Evolutionary conservation across 2,888 invertebrate species (phyloP).

Genomic region (Hedya salicella): DNA sequence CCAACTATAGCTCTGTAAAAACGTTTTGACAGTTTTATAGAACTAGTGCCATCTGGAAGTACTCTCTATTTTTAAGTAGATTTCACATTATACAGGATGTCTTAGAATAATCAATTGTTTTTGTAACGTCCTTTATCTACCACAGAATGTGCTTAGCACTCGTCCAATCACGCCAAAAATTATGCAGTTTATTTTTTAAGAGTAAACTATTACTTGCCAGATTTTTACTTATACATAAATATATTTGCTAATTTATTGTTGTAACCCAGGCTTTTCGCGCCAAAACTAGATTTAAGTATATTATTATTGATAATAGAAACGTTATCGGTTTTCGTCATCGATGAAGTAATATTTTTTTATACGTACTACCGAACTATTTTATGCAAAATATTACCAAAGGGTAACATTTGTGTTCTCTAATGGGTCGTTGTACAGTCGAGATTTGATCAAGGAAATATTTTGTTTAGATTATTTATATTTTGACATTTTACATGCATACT

Average conservation of each 20-base stretch:
- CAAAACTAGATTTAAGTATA: constrained; percentile 32
- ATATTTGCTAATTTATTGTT: constrained; percentile 28
- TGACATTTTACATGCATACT: background rate
- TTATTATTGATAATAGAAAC: constrained; percentile 18
- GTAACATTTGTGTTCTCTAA: background rate
- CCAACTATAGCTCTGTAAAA: no score
- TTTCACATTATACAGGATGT: constrained; percentile 2
- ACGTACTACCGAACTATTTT: background rate
- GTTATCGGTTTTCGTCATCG: background rate
- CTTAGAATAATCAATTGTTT: background rate
- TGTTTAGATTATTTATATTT: background rate
- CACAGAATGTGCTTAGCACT: constrained; percentile 29
- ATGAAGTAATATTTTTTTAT: background rate
- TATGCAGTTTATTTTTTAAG: constrained; percentile 5
- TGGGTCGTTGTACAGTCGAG: background rate
- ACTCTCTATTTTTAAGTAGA: constrained; percentile 20
- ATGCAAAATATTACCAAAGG: background rate
- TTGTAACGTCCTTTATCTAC: constrained; percentile 2
- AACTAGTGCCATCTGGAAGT: no score
- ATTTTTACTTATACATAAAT: constrained; percentile 24
- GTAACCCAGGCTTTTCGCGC: constrained; percentile 16
- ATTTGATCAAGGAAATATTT: background rate
- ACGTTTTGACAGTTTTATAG: no score
- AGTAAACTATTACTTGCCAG: constrained; percentile 8
- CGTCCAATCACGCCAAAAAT: constrained; percentile 21